Evolutionary conservation across 2,888 invertebrate genomes (phyloP).

Genomic region (Eledona agricola): DNA sequence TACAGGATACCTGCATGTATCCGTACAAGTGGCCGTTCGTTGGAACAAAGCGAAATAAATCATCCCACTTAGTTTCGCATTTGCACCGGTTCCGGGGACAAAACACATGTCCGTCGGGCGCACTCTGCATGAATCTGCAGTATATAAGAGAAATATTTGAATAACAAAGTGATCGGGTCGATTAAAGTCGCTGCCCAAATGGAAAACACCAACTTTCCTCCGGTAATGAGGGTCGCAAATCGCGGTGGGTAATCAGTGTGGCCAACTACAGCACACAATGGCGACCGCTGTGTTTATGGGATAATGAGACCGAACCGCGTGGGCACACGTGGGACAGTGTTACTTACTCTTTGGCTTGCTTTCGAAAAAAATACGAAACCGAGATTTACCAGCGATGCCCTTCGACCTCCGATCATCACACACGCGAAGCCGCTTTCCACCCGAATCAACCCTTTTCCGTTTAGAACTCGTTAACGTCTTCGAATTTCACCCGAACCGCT

Average conservation of each 20-base stretch:
- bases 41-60: conserved; percentile 14
- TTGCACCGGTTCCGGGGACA: conserved; percentile 4
- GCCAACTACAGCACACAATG: conserved; percentile 45
- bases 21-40: conserved; percentile 1
- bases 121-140: conserved; percentile 30
- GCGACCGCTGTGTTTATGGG: conserved; percentile 49
- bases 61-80: conserved; percentile 11
- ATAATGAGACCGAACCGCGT: conserved; percentile 48
- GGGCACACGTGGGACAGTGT: conserved; percentile 44
- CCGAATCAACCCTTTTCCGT: conserved; percentile 39
- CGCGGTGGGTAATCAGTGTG: conserved; percentile 44
- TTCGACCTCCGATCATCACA: no score
- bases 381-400: no score
- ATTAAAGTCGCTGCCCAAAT: conserved; percentile 35
- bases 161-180: conserved; percentile 39
- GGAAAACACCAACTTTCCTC: conserved; percentile 36
- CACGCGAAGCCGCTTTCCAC: no score
- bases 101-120: conserved; percentile 8
- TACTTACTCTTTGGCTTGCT: conserved; percentile 41
- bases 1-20: neutral
- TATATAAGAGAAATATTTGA: conserved; percentile 40
- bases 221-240: conserved; percentile 45
- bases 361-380: no score
- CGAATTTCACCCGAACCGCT: conserved; percentile 27
- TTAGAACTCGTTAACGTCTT: conserved; percentile 36